Conservation (phyloP, 2,113 vertebrate species). For the Centrocercus urophasianus region DNA sequence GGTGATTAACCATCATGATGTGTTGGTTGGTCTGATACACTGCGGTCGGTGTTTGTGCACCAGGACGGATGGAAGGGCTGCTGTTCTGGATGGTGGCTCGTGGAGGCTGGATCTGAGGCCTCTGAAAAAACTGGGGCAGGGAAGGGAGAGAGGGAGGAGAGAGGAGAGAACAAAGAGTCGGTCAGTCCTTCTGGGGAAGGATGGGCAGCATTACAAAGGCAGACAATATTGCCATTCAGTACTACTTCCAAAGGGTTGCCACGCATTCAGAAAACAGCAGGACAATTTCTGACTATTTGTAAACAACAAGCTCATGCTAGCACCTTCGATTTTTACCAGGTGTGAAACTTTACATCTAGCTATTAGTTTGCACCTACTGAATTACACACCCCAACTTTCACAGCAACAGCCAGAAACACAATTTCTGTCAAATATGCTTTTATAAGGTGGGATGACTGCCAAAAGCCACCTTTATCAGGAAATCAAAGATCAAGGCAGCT, state of each 20-base stretch:
- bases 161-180: background rate
- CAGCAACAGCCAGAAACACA: fast-evolving
- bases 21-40: slow-evolving; percentile 94
- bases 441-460: background rate
- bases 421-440: background rate
- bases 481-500: background rate
- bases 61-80: slow-evolving; percentile 90
- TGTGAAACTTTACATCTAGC: background rate
- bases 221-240: background rate
- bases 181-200: background rate
- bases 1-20: slow-evolving; percentile 97
- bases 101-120: slow-evolving; percentile 93
- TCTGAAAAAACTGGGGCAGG: slow-evolving; percentile 91
- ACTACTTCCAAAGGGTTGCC: slow-evolving; percentile 31
- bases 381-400: background rate
- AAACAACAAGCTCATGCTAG: background rate
- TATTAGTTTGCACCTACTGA: background rate
- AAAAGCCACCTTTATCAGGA: background rate
- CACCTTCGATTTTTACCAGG: background rate
- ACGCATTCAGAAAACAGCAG: slow-evolving; percentile 19
- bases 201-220: background rate
- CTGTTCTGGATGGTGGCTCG: slow-evolving; percentile 91
- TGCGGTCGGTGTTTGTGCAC: slow-evolving; percentile 89
- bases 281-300: background rate
- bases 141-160: background rate